Percentiles rank a stretch among this genome's conserved stretches.
Evolutionary conservation across 2,113 vertebrate species (phyloP).

Genomic region (Zingel zingel): DNA sequence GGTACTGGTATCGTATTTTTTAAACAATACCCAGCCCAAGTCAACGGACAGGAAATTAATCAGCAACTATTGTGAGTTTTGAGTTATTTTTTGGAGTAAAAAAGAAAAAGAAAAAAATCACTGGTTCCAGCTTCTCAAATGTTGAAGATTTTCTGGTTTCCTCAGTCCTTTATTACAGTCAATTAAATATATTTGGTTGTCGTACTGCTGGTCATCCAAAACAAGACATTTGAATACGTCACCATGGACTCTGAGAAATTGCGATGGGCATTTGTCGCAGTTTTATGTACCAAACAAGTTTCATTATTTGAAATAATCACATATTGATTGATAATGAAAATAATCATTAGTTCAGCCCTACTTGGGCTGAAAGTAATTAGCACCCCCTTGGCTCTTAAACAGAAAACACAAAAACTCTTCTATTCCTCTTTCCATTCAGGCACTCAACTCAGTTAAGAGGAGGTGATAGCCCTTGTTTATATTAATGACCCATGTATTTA

Average conservation of each 20-base stretch:
- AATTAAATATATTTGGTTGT: neutral
- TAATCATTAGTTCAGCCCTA: neutral
- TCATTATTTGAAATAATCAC: neutral
- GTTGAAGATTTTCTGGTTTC: neutral
- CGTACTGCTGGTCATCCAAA: neutral
- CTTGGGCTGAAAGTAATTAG: no score
- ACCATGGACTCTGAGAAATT: neutral
- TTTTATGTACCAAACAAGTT: neutral
- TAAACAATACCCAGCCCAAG: no score
- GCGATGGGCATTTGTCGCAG: neutral
- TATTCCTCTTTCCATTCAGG: no score
- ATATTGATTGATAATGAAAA: neutral
- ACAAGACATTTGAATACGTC: neutral
- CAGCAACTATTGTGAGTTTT: neutral
- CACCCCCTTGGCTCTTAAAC: no score
- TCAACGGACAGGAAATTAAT: neutral
- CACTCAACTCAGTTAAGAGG: no score
- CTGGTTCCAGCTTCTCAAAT: neutral
- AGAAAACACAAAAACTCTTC: no score
- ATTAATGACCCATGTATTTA: no score
- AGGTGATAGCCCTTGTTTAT: no score
- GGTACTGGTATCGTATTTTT: no score
- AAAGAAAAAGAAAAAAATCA: neutral
- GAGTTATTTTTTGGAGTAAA: no score
- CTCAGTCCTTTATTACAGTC: neutral